Evolutionary conservation across 2,113 vertebrate species (phyloP).

Genomic region (Syngnathus floridae): DNA sequence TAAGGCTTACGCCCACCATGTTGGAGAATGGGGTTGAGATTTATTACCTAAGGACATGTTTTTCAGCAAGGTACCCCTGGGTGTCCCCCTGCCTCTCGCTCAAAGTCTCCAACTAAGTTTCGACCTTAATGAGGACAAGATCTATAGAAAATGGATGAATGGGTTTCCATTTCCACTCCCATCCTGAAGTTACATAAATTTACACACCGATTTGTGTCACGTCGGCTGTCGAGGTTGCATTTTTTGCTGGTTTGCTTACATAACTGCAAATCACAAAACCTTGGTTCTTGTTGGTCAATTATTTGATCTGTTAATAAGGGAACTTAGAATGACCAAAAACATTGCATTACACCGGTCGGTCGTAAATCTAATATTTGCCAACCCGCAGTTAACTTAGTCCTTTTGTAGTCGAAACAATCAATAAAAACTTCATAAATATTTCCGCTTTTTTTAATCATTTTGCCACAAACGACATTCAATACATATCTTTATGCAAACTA

Average conservation of each 20-base stretch:
- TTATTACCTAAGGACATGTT: neutral
- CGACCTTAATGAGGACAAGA: too few relatives aligned
- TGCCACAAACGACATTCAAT: neutral
- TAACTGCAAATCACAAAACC: too few relatives aligned
- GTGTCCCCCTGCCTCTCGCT: too few relatives aligned
- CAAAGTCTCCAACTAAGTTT: too few relatives aligned
- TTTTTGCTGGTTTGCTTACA: too few relatives aligned
- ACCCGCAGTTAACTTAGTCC: neutral
- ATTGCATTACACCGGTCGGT: too few relatives aligned
- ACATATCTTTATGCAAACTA: slow-evolving; percentile 1
- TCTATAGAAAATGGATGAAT: too few relatives aligned
- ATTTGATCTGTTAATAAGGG: too few relatives aligned
- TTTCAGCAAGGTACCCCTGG: neutral
- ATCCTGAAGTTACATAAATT: slow-evolving; percentile 6
- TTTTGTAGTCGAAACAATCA: neutral
- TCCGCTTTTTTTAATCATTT: neutral
- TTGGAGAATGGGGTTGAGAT: neutral
- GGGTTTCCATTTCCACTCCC: neutral
- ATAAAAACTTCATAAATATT: neutral
- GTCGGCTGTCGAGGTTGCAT: too few relatives aligned
- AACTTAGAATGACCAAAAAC: too few relatives aligned
- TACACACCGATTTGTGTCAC: too few relatives aligned
- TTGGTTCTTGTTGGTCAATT: too few relatives aligned
- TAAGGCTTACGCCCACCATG: neutral
- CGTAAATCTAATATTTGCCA: neutral